Evolutionary conservation across 2,797 vertebrate genomes (phyloP).

Genomic region (Acanthurus tractus): DNA sequence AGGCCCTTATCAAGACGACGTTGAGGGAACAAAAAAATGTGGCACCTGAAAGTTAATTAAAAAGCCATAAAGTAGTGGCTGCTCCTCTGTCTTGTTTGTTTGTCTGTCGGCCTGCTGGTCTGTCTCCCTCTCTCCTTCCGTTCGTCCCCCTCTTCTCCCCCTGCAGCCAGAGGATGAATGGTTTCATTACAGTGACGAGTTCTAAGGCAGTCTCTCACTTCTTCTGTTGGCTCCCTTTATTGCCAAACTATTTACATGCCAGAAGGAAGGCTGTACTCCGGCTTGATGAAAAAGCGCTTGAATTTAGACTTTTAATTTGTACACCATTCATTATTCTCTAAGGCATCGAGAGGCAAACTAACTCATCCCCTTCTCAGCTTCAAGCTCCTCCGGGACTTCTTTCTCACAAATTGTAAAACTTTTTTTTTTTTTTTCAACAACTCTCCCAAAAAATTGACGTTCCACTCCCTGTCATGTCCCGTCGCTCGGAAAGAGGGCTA

Average conservation of each 20-base stretch:
- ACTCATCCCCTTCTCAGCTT: conserved; percentile 44
- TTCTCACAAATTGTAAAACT: conserved; percentile 24
- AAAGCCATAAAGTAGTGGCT: conserved; percentile 70
- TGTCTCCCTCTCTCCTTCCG: conserved; percentile 20
- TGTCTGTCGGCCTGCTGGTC: conserved; percentile 57
- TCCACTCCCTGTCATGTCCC: conserved; percentile 42
- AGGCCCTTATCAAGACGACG: conserved; percentile 66
- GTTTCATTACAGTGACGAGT: conserved; percentile 84
- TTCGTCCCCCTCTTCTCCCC: conserved; percentile 24
- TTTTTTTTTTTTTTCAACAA: conserved; percentile 28
- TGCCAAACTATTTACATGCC: conserved; percentile 79
- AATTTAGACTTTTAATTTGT: conserved; percentile 81
- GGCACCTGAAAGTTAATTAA: conserved; percentile 81
- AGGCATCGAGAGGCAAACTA: conserved; percentile 52
- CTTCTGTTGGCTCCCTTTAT: conserved; percentile 73
- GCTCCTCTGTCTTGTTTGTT: conserved; percentile 70
- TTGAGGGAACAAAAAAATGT: conserved; percentile 62
- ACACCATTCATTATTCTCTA: conserved; percentile 70
- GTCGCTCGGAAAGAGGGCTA: conserved; percentile 60
- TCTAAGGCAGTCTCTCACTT: conserved; percentile 71
- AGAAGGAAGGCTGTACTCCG: conserved; percentile 64
- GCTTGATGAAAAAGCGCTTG: conserved; percentile 75
- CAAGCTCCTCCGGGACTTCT: conserved; percentile 19
- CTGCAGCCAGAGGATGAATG: conserved; percentile 75
- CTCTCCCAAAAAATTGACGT: conserved; percentile 37